Evolutionary conservation across 2,888 invertebrate genomes (phyloP), one percentile per base, ranked within the genome.

Genomic region (Acheta domesticus): DNA sequence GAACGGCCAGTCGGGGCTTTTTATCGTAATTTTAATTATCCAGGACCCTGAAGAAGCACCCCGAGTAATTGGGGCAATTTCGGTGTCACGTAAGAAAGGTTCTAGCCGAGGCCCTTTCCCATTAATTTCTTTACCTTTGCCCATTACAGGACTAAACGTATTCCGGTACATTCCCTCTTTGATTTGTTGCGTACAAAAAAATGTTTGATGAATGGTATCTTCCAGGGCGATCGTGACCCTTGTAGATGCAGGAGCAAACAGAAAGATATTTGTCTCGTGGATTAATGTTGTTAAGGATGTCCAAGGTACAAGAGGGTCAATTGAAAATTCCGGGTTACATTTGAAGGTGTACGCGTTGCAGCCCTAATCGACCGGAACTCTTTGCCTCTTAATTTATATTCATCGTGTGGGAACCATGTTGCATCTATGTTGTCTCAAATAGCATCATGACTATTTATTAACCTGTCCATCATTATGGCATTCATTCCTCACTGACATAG

Each of bases 11-110:
- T 36, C 62, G 62, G 62, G 62, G 1, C 62, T 62, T 62, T 62
- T 62, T 62, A 62, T 62, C 62, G 62, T 62, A 62, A 62, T 62
- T 62, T 62, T 62, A 62, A 62, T 62, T 62, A 62, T 62, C 62
- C 16, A 62, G 62, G 14, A n/a, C 62, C 62, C 62, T 62, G 36
- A 36, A 36, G 36, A 36, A 36, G 36, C 36, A 5, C 8, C 62
- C 62, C 16, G 8, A 62, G 62, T 62, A 62, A 62, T 62, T 62
- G 62, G 62, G n/a, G 16, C 62, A 62, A 62, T 62, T 62, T 62
- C 1, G 16, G n/a, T 62, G 62, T 62, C 62, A 62, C 62, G 62
- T 62, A 19, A n/a, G 16, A n/a, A n/a, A 19, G 14, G 62, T 62
- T 62, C 62, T n/a, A 62, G n/a, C 4, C 16, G 16, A 62, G 62